A percentile compares a stretch with the other conserved stretches of the same genome.
phyloP scores from a whole-genome alignment of 2,797 vertebrate species.

The Mus caroli region DNA sequence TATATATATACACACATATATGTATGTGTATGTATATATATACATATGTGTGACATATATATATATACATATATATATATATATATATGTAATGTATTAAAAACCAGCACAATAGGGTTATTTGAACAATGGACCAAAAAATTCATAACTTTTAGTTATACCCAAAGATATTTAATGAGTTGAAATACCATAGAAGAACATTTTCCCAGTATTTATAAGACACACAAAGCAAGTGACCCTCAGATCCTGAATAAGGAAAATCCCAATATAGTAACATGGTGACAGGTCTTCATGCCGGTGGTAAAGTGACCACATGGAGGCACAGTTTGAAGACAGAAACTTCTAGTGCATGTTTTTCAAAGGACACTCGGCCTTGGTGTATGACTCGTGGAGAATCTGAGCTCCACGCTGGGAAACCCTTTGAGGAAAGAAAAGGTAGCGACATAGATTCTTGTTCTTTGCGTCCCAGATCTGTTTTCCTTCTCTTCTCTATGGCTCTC shows the following conservation, averaged over 20 bases:
- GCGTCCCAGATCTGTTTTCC: background rate
- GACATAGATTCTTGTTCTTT: conserved; percentile 64
- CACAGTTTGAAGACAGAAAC: background rate
- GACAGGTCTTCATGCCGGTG: background rate
- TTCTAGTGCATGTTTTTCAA: background rate
- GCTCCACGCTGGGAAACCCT: conserved; percentile 67
- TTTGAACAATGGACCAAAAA: background rate
- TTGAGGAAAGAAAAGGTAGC: conserved; percentile 66
- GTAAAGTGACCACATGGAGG: background rate
- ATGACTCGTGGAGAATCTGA: background rate
- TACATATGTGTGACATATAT: background rate
- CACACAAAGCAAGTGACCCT: background rate
- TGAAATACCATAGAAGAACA: background rate
- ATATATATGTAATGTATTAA: background rate
- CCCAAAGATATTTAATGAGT: background rate
- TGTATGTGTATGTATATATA: no score
- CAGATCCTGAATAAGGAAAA: background rate
- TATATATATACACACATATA: background rate
- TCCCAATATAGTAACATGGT: background rate
- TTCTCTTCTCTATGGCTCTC: background rate
- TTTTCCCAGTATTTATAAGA: background rate
- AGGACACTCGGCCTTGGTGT: background rate
- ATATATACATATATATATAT: no score
- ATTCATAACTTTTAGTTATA: background rate
- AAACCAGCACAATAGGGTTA: background rate